Conservation (phyloP, 2,113 vertebrate species). For the Gambusia affinis region DNA sequence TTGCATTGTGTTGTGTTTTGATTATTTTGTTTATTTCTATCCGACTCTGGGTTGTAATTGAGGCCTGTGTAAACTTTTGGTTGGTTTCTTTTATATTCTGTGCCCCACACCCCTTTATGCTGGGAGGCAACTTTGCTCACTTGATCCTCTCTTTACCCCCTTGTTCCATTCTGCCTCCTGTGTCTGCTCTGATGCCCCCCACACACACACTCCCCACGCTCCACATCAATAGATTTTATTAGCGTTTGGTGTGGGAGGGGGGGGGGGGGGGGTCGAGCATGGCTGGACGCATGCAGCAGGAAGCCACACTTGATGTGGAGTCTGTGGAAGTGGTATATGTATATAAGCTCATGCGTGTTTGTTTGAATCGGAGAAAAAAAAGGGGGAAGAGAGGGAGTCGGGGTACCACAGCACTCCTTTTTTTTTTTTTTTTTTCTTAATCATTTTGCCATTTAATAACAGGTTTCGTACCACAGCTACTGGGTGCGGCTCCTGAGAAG, state of each 20-base stretch:
- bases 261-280: conserved; percentile 59
- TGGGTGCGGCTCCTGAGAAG: conserved; percentile 95
- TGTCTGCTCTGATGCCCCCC: conserved; percentile 69
- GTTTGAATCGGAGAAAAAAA: neutral
- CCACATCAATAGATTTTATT: conserved; percentile 84
- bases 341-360: conserved; percentile 13
- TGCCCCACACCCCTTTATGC: conserved; percentile 43
- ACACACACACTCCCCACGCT: conserved; percentile 29
- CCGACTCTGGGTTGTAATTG: conserved; percentile 75
- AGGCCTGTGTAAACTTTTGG: conserved; percentile 76
- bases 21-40: conserved; percentile 81
- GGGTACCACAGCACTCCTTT: conserved; percentile 65
- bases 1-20: conserved; percentile 62
- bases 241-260: conserved; percentile 32
- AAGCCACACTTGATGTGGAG: conserved; percentile 66
- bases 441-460: conserved; percentile 82
- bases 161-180: conserved; percentile 38
- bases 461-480: conserved; percentile 93
- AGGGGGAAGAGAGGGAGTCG: conserved; percentile 16
- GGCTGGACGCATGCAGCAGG: conserved; percentile 75
- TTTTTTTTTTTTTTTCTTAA: conserved; percentile 73
- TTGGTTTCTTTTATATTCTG: conserved; percentile 57
- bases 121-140: conserved; percentile 63
- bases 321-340: conserved; percentile 59
- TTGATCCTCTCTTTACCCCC: conserved; percentile 49